phyloP scores from a whole-genome alignment of 2,113 vertebrate species.

The Stegastes partitus region DNA sequence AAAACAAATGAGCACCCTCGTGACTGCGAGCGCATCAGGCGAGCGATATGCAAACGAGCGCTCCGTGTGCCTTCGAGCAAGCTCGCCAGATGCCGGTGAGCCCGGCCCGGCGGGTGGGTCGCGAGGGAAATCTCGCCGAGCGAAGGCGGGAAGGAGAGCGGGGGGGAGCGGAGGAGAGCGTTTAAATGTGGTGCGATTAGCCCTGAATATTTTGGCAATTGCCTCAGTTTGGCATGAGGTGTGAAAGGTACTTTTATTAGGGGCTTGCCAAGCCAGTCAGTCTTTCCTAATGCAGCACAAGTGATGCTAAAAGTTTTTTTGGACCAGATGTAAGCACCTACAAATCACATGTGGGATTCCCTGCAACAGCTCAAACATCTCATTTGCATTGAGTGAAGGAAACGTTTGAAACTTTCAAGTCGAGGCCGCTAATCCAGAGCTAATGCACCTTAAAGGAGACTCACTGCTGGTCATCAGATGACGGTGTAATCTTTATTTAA shows the following conservation, averaged over 20 bases:
- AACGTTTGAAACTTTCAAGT: neutral
- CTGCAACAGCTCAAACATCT: slow-evolving; percentile 1
- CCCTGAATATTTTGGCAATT: slow-evolving; percentile 45
- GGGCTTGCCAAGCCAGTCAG: neutral
- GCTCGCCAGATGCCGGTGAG: slow-evolving; percentile 62
- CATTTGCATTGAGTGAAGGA: neutral
- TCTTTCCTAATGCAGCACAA: slow-evolving; percentile 16
- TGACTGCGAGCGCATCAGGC: slow-evolving; percentile 38
- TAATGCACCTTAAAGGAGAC: neutral
- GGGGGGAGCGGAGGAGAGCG: neutral
- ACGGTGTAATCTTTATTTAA: no score
- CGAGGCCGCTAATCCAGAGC: neutral
- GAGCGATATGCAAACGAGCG: slow-evolving; percentile 58
- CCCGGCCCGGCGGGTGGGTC: slow-evolving; percentile 4
- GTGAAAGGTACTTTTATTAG: slow-evolving; percentile 44
- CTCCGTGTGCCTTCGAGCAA: slow-evolving; percentile 50
- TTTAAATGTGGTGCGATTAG: slow-evolving; percentile 49
- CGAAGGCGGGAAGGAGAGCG: neutral
- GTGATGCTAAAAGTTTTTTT: slow-evolving; percentile 22
- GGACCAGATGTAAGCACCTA: slow-evolving; percentile 13
- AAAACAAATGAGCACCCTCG: slow-evolving; percentile 58
- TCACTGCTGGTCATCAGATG: no score
- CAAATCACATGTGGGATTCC: slow-evolving; percentile 15
- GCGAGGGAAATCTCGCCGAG: slow-evolving; percentile 28
- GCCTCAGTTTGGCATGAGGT: slow-evolving; percentile 30